A percentile compares a stretch with the other conserved stretches of the same genome.
These are phyloP conservation scores for Vanessa tameamea DNA, from an alignment of 1,140 invertebrate genomes.

Conservation along the genomic window DNA sequence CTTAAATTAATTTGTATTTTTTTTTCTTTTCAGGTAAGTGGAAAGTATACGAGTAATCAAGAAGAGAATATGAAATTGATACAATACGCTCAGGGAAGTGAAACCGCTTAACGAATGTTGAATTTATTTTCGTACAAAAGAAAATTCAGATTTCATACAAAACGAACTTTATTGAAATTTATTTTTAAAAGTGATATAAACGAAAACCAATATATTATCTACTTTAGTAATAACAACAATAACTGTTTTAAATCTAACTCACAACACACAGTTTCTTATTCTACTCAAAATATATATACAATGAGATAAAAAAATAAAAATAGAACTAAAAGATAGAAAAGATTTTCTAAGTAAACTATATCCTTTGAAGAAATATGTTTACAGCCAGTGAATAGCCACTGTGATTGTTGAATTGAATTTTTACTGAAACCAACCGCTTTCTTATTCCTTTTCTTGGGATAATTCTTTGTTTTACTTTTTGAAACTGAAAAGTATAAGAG, in stretches of 20 bases:
- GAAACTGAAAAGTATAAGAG: constrained; percentile 19
- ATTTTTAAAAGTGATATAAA: neutral
- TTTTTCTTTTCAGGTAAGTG: constrained; percentile 3
- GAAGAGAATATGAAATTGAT: neutral
- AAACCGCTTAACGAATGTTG: neutral
- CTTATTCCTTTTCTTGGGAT: neutral
- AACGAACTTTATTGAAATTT: neutral
- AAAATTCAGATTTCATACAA: neutral
- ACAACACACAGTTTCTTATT: no score
- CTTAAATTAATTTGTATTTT: neutral
- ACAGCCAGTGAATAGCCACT: no score
- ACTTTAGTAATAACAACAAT: no score
- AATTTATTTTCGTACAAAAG: neutral
- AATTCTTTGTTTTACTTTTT: constrained; percentile 1
- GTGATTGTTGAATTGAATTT: neutral
- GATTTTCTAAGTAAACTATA: no score
- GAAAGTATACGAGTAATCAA: neutral
- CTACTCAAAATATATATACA: no score
- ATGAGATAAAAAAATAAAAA: no score
- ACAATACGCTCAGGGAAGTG: neutral
- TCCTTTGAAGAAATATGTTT: no score
- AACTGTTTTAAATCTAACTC: no score
- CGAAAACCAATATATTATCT: neutral
- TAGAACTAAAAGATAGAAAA: no score
- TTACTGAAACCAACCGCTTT: neutral